Percentiles rank a stretch among this genome's conserved stretches.
Conservation (phyloP, 2,888 invertebrate genomes). For the Trichopoda pennipes region DNA sequence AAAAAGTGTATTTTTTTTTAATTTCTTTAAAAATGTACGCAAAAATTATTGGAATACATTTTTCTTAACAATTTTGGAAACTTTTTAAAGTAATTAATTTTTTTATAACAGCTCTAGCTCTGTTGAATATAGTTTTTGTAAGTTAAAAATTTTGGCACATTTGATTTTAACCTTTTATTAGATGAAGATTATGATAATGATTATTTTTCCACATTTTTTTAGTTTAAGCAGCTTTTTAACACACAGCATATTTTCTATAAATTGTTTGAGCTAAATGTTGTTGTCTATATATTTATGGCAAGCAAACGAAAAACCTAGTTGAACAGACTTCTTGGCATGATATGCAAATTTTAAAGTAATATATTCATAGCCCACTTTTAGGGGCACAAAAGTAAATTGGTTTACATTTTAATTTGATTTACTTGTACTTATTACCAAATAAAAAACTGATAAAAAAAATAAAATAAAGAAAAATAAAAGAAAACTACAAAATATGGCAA, state of each 20-base stretch:
- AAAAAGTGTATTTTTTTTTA: too few species aligned
- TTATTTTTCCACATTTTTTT: neutral
- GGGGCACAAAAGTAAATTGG: conserved; percentile 2
- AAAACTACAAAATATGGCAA: neutral
- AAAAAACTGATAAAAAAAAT: too few species aligned
- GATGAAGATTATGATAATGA: neutral
- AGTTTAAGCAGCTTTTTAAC: neutral
- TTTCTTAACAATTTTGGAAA: too few species aligned
- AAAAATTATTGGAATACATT: too few species aligned
- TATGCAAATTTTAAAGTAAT: conserved; percentile 6
- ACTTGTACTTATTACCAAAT: neutral
- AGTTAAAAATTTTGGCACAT: neutral
- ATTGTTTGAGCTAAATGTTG: conserved; percentile 13
- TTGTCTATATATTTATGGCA: conserved; percentile 13
- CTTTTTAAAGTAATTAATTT: too few species aligned
- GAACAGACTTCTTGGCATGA: conserved; percentile 12
- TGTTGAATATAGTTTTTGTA: too few species aligned
- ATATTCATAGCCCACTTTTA: conserved; percentile 37
- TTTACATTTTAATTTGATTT: conserved; percentile 19
- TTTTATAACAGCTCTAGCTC: too few species aligned
- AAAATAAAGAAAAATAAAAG: too few species aligned
- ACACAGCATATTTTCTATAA: neutral
- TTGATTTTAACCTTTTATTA: neutral
- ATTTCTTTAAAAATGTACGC: too few species aligned
- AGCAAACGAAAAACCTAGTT: neutral